phyloP scores from a whole-genome alignment of 2,113 vertebrate species.

The Sander vitreus region DNA sequence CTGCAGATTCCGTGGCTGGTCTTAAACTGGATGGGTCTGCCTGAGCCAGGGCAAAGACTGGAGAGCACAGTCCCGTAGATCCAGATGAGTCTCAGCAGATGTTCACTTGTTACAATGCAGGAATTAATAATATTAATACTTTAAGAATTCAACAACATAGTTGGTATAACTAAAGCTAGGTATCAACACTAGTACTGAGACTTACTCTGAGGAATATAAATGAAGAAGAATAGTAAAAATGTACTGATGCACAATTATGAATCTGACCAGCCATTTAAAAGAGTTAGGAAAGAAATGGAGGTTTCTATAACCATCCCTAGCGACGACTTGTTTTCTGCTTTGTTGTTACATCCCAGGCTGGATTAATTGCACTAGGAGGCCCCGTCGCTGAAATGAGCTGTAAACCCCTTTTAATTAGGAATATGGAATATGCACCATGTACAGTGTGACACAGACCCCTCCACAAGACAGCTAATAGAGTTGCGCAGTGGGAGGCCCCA shows the following conservation, averaged over 20 bases:
- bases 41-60: slow-evolving; percentile 68
- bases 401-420: neutral
- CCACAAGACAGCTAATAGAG: too few relatives aligned
- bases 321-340: neutral
- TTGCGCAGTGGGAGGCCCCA: neutral
- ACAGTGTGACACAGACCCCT: too few relatives aligned
- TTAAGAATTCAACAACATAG: neutral
- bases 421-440: too few relatives aligned
- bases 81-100: neutral
- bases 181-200: neutral
- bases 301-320: neutral
- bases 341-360: neutral
- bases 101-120: neutral
- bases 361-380: neutral
- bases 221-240: neutral
- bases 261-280: neutral
- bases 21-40: slow-evolving; percentile 89
- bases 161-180: neutral
- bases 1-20: slow-evolving; percentile 82
- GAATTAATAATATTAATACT: neutral
- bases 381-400: too few relatives aligned
- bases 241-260: neutral
- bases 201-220: neutral
- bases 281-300: neutral
- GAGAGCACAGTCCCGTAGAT: neutral